Percentiles rank a stretch among this genome's conserved stretches.
Evolutionary conservation across 1,140 invertebrate genomes (phyloP).

Genomic region (Pseudomyrmex dendroicus): DNA sequence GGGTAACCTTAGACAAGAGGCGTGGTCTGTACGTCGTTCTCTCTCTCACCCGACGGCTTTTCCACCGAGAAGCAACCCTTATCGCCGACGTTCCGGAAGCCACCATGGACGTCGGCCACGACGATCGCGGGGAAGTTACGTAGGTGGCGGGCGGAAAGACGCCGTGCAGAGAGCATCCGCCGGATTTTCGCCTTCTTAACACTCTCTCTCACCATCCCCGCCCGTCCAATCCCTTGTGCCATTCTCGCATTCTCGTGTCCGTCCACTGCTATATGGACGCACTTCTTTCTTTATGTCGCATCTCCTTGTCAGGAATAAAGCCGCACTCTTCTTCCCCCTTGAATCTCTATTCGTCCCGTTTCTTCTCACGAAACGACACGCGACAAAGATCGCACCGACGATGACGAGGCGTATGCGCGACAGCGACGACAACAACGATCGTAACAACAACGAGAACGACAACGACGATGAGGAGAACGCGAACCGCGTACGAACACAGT

Average conservation of each 20-base stretch:
- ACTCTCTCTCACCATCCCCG: slow-evolving; percentile 7
- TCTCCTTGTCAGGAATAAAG: slow-evolving; percentile 17
- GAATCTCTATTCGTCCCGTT: slow-evolving; percentile 6
- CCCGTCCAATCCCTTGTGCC: neutral
- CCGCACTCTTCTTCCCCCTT: slow-evolving; percentile 35
- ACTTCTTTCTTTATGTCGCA: slow-evolving; percentile 51
- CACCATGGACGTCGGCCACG: slow-evolving; percentile 71
- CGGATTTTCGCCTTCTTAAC: slow-evolving; percentile 59
- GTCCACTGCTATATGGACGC: slow-evolving; percentile 29
- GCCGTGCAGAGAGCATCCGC: slow-evolving; percentile 63
- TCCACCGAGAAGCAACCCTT: slow-evolving; percentile 75
- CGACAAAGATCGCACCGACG: slow-evolving; percentile 35
- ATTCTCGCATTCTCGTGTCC: slow-evolving; percentile 12
- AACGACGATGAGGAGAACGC: slow-evolving; percentile 1
- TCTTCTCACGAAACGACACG: slow-evolving; percentile 44
- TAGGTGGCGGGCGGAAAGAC: slow-evolving; percentile 65
- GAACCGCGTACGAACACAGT: slow-evolving; percentile 30
- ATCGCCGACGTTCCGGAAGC: slow-evolving; percentile 65
- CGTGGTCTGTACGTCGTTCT: slow-evolving; percentile 80
- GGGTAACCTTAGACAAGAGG: slow-evolving; percentile 85
- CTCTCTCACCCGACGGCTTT: slow-evolving; percentile 70
- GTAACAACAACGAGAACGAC: slow-evolving; percentile 32
- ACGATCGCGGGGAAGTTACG: slow-evolving; percentile 63
- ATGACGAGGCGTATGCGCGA: slow-evolving; percentile 30
- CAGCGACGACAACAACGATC: slow-evolving; percentile 13